Base-by-base conservation (phyloP, 2,797 vertebrate species). In the Brachymystax lenok region DNA sequence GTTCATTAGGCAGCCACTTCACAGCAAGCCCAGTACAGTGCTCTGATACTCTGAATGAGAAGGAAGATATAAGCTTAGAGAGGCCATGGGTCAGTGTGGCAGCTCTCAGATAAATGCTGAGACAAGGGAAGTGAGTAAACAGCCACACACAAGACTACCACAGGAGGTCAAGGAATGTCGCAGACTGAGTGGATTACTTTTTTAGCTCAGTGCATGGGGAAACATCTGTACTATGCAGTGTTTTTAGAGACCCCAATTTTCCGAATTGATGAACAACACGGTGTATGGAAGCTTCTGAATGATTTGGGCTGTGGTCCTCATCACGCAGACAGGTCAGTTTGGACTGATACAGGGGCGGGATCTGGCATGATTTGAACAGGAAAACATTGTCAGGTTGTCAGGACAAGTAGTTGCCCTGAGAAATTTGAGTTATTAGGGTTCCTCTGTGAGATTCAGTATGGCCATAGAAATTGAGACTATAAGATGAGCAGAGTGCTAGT, bases 1-100 rank as follows among this genome's bases (percentile, higher is more conserved):
- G 84, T 93, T 91, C 88, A 92, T 92, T 90, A 92, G 87, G 87
- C 85, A 88, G 84, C 86, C 85, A 21, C 21, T 83, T 90, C 85
- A 81, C 79, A 70, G 81, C 74, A 79, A 54, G 71, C 10, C 5
- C 75, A 83, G 83, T 78, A 24, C 79, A 54, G 50, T 71, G 85
- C 82, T 82, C 77, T 24, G 21, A 63, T 63, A 63, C 78, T 80
- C 66, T 33, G 66, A 86, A 85, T 81, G 79, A 87, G 85, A 88
- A 87, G 79, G 78, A 70, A 56, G 71, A 80, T 85, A 85, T 85
- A 81, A 86, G 84, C 78, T 72, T 24, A 40, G 51, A 73, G 73
- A 46, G 88, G 90, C 90, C 89, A 90, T 40, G 61, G 69, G 85
- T 89, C 86, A 84, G 75, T 74, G 66, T 79, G 83, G 87, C 79